phyloP scores from a whole-genome alignment of 2,797 vertebrate species.

The Bufotes viridis region DNA sequence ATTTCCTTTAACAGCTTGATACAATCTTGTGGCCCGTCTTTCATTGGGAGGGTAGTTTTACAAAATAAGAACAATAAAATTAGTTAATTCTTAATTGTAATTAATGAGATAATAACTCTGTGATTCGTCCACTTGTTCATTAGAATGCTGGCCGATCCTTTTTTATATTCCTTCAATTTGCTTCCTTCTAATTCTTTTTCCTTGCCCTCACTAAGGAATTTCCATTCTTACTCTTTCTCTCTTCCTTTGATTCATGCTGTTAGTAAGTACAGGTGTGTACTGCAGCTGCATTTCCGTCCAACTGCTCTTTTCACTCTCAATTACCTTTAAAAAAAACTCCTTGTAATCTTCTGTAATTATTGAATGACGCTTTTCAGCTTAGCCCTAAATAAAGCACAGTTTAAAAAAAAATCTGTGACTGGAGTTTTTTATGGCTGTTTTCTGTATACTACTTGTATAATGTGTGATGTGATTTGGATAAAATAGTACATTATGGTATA shows the following conservation, averaged over 20 bases:
- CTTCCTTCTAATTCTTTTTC: neutral
- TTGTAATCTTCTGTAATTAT: conserved; percentile 99
- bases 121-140: conserved; percentile 27
- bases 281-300: conserved; percentile 80
- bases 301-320: conserved; percentile 92
- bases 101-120: conserved; percentile 25
- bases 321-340: conserved; percentile 92
- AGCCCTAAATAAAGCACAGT: conserved; percentile 99
- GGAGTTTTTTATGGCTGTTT: conserved; percentile 47
- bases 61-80: neutral
- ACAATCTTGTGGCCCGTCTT: conserved; percentile 9
- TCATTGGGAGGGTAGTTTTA: conserved; percentile 44
- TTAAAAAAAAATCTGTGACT: conserved; percentile 84
- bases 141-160: conserved; percentile 52
- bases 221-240: conserved; percentile 29
- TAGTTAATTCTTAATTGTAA: conserved; percentile 11
- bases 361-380: conserved; percentile 99
- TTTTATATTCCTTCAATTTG: conserved; percentile 14
- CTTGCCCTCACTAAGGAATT: conserved; percentile 20
- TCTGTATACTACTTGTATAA: neutral
- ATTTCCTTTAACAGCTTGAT: neutral
- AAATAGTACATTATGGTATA: neutral
- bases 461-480: neutral
- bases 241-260: conserved; percentile 69
- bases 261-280: conserved; percentile 78